Evolutionary conservation across 2,797 vertebrate species (phyloP).

Genomic region (Acipenser oxyrinchus): DNA sequence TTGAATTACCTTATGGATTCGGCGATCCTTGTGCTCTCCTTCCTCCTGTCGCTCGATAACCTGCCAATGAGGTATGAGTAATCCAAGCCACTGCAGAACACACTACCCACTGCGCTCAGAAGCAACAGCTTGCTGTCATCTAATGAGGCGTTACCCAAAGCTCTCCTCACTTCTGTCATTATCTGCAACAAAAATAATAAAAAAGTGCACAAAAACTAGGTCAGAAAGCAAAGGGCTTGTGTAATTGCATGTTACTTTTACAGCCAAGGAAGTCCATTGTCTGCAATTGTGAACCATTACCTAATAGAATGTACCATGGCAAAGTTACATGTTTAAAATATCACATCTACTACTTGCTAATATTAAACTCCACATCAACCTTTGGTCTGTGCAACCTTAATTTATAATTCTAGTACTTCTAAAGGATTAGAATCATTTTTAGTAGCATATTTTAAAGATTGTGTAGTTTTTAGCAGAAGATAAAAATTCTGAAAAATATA

Average conservation of each 20-base stretch:
- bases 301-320: no score
- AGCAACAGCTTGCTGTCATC: constrained; percentile 93
- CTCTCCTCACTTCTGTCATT: constrained; percentile 94
- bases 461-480: no score
- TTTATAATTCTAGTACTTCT: no score
- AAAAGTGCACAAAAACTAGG: not conserved
- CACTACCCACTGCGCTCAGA: constrained; percentile 86
- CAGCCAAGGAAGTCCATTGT: no score
- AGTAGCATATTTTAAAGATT: no score
- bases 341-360: no score
- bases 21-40: constrained; percentile 91
- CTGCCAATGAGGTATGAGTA: constrained; percentile 93
- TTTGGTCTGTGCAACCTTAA: no score
- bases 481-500: no score
- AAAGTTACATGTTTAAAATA: no score
- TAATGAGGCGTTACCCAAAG: constrained; percentile 82
- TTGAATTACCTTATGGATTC: constrained; percentile 83
- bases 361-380: no score
- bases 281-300: no score
- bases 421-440: no score
- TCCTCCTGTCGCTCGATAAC: constrained; percentile 86
- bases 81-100: constrained; percentile 94
- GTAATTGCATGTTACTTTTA: not conserved
- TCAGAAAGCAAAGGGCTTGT: not conserved
- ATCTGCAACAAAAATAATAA: constrained; percentile 57